These are phyloP conservation scores for Tipula vernalis DNA, from an alignment of 2,888 invertebrate genomes.

Conservation along the genomic window DNA sequence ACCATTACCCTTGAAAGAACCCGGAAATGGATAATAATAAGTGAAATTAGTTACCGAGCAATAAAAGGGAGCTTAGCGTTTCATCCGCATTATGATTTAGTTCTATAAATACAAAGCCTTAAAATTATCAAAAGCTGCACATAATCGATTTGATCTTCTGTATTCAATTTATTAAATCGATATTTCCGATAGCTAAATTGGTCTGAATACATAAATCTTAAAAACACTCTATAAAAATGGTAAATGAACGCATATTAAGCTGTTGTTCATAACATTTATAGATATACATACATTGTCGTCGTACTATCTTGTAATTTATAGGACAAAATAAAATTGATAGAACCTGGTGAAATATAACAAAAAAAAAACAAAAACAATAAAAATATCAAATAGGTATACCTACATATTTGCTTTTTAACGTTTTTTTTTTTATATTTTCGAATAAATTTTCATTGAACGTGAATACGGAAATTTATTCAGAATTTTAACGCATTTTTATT, in stretches of 20 bases:
- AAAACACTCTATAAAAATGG: neutral
- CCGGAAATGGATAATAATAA: no score
- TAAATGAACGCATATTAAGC: neutral
- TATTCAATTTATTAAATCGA: no score
- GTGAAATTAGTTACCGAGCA: no score
- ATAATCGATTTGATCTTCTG: no score
- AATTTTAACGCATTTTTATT: neutral
- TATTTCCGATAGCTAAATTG: neutral
- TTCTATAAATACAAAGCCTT: no score
- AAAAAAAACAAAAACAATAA: neutral
- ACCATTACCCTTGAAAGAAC: no score
- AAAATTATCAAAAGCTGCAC: no score
- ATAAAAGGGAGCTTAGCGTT: no score
- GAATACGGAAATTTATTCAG: neutral
- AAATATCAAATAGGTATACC: no score
- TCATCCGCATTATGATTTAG: no score
- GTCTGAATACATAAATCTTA: neutral
- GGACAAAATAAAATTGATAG: neutral
- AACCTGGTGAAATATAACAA: neutral
- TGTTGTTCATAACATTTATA: neutral
- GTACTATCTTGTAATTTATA: neutral
- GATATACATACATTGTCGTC: neutral
- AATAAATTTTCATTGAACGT: neutral
- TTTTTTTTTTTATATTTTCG: neutral
- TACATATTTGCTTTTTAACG: neutral